phyloP scores from a whole-genome alignment of 2,113 vertebrate species.

The Synchiropus splendidus region DNA sequence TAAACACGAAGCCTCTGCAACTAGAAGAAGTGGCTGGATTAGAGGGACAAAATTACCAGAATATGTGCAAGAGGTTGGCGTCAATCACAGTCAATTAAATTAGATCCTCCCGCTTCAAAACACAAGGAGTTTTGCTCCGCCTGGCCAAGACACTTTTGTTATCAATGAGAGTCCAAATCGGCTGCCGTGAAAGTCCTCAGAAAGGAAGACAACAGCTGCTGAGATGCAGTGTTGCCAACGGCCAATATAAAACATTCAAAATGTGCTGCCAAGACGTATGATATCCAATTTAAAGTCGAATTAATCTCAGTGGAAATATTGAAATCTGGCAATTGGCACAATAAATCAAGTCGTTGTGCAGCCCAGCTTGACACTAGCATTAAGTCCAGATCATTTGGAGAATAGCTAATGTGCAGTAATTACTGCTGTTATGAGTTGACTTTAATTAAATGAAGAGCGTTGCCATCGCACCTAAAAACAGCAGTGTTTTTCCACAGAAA shows the following conservation, averaged over 20 bases:
- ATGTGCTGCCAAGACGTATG: slow-evolving; percentile 19
- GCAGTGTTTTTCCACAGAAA: slow-evolving; percentile 16
- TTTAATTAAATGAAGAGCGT: slow-evolving; percentile 24
- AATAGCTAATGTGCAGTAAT: slow-evolving; percentile 33
- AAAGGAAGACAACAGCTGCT: background rate
- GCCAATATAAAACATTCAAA: slow-evolving; percentile 19
- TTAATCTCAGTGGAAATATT: slow-evolving; percentile 28
- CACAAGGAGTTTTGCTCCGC: slow-evolving; percentile 16
- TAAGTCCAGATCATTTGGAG: slow-evolving; percentile 23
- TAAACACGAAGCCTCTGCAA: slow-evolving; percentile 28
- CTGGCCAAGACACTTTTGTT: slow-evolving; percentile 28
- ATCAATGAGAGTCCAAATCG: slow-evolving; percentile 25
- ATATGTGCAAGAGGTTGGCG: slow-evolving; percentile 24
- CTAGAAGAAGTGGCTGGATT: slow-evolving; percentile 22
- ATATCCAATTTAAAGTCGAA: slow-evolving; percentile 28
- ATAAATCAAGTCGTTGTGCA: too few species aligned
- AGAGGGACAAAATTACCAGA: slow-evolving; percentile 44
- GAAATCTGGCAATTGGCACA: slow-evolving; percentile 35
- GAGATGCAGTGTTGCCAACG: slow-evolving; percentile 5
- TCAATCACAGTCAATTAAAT: slow-evolving; percentile 54
- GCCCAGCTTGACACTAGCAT: too few species aligned
- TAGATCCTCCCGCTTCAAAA: slow-evolving; percentile 37
- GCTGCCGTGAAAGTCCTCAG: slow-evolving; percentile 10
- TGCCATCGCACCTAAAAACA: slow-evolving; percentile 15
- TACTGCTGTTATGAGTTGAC: slow-evolving; percentile 19